Base-by-base conservation (phyloP, 2,888 invertebrate genomes). In the Drosophila hawaiiensis region DNA sequence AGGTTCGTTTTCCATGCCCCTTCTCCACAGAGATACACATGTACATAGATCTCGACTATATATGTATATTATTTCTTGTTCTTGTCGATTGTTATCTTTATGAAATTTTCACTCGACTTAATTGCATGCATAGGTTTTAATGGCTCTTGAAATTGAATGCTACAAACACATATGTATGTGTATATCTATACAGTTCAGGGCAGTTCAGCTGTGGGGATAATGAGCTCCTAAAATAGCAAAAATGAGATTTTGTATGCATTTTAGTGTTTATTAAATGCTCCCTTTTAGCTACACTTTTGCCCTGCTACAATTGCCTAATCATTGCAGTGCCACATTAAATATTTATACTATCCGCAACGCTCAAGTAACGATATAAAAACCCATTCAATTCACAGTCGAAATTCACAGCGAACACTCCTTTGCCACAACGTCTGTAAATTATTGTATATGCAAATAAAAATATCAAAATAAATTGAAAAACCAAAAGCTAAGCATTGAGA, bases 31-130 rank as follows among this genome's bases (percentile, higher is more conserved):
- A 41, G 28, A n/a, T 28, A 29, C 29, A 29, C 29, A 58, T 43
- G 58, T 43, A 3, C 58, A 58, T 76, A 55, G 65, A 54, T 71
- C 49, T 73, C 56, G 25, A 39, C 63, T 65, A 37, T 67, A 72
- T 75, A 82, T 82, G 80, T 84, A n/a, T 55, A 28, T 84, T 85
- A 82, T 82, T 85, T 82, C 88, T 84, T 83, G 78, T 85, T 90
- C 80, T 86, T 84, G 82, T 90, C 84, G 89, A 87, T 88, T 90
- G 88, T 90, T 88, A 88, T 88, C 88, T 90, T 85, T 90, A 84
- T 85, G 84, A 90, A 90, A 89, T 90, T 85, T 90, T 88, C 83
- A 90, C 80, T 83, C 90, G 86, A 88, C 83, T 90, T 90, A 91
- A 90, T 90, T 90, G 89, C 91, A 81, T 91, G 90, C 87, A 86